These are phyloP conservation scores for Carterocephalus palaemon DNA, from an alignment of 2,888 invertebrate species.

Conservation along the genomic window DNA sequence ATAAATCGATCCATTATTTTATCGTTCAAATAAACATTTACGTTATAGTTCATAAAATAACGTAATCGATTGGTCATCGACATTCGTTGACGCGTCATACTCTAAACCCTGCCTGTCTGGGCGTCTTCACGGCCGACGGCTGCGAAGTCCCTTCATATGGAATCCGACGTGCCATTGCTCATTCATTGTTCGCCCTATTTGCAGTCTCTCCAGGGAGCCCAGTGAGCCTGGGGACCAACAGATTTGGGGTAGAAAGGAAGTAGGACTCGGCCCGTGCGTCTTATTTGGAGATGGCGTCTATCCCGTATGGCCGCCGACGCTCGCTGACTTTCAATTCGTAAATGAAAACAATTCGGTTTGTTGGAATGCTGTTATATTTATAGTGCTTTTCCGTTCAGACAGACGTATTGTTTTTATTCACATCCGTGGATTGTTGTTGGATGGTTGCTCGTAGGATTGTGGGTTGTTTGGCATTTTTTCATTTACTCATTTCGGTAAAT, in stretches of 20 bases:
- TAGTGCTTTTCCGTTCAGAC: conserved; percentile 10
- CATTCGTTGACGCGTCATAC: no score
- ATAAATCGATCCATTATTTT: no score
- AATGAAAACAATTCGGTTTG: conserved; percentile 16
- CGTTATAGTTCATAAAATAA: no score
- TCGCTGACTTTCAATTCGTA: conserved; percentile 20
- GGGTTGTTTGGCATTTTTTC: neutral
- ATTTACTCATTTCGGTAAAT: neutral
- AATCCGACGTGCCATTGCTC: conserved; percentile 21
- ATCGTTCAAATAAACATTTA: no score
- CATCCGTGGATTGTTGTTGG: conserved; percentile 9
- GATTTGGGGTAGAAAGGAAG: conserved; percentile 44
- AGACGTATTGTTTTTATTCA: conserved; percentile 13
- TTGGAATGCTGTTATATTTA: conserved; percentile 20
- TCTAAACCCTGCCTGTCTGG: no score
- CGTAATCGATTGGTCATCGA: no score
- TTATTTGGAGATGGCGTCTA: conserved; percentile 21
- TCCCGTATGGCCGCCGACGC: conserved; percentile 4
- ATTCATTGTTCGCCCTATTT: conserved; percentile 47
- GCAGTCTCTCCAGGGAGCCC: conserved; percentile 37
- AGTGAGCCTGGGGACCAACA: conserved; percentile 34
- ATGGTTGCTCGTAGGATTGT: no score
- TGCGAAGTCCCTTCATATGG: conserved; percentile 3
- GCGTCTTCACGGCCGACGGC: neutral
- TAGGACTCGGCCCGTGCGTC: conserved; percentile 5